phyloP scores from a whole-genome alignment of 1,140 invertebrate species.

The Pentalonia nigronervosa region DNA sequence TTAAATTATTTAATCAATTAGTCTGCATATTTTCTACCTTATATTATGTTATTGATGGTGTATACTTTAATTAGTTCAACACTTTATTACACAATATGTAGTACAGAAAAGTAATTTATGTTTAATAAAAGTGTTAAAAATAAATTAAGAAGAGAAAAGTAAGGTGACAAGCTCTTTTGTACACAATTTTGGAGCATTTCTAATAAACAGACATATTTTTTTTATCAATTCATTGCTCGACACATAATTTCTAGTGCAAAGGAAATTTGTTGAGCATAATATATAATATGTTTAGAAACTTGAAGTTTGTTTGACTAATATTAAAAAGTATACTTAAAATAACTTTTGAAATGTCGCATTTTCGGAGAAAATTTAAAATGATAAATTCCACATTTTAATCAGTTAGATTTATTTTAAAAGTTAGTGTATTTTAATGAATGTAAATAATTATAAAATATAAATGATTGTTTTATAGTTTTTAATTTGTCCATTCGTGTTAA shows the following conservation, averaged over 20 bases:
- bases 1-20: conserved; percentile 5
- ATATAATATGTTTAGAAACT: background rate
- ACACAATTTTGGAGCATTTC: background rate
- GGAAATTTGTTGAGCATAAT: background rate
- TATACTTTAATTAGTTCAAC: background rate
- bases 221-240: background rate
- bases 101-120: background rate
- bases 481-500: too few species aligned
- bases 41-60: background rate
- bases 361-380: too few species aligned
- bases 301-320: background rate
- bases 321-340: background rate
- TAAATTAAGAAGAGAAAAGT: background rate
- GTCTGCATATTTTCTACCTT: background rate
- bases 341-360: background rate
- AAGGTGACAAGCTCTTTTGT: background rate
- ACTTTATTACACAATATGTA: background rate
- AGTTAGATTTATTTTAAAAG: background rate
- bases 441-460: background rate
- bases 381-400: background rate
- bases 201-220: background rate
- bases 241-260: background rate
- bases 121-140: background rate
- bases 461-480: too few species aligned
- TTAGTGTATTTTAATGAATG: background rate